phyloP scores from a whole-genome alignment of 2,113 vertebrate species.

The Neolamprologus sp. region DNA sequence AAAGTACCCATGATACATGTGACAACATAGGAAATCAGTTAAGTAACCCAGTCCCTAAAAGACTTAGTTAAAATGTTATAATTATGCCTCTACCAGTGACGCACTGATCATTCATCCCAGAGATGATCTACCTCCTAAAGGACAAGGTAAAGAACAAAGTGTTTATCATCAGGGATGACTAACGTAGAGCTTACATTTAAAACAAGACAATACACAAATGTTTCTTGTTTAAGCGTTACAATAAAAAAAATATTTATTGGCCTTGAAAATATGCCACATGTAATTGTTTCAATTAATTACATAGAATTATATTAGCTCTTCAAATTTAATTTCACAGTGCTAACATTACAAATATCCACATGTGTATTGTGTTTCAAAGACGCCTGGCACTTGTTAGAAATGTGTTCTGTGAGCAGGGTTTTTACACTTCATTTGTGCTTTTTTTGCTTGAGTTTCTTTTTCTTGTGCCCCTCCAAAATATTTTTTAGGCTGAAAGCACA shows the following conservation, averaged over 20 bases:
- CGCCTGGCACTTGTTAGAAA: not conserved
- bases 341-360: not conserved
- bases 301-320: not conserved
- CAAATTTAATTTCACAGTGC: not conserved
- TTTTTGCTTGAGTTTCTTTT: not conserved
- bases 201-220: not conserved
- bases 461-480: not conserved
- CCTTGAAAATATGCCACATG: slow-evolving; percentile 11
- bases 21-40: not conserved
- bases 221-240: not conserved
- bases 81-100: not conserved
- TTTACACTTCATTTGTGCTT: not conserved
- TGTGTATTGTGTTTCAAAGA: not conserved
- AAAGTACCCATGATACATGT: not conserved
- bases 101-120: not conserved
- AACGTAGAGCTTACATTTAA: not conserved
- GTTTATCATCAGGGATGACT: not conserved
- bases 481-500: not conserved
- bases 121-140: not conserved
- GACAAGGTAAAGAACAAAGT: not conserved
- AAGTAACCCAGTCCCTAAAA: not conserved
- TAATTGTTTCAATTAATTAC: not conserved
- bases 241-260: not conserved
- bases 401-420: not conserved
- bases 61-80: not conserved